Evolutionary conservation across 2,888 invertebrate species (phyloP).

Genomic region (Timandra comae): DNA sequence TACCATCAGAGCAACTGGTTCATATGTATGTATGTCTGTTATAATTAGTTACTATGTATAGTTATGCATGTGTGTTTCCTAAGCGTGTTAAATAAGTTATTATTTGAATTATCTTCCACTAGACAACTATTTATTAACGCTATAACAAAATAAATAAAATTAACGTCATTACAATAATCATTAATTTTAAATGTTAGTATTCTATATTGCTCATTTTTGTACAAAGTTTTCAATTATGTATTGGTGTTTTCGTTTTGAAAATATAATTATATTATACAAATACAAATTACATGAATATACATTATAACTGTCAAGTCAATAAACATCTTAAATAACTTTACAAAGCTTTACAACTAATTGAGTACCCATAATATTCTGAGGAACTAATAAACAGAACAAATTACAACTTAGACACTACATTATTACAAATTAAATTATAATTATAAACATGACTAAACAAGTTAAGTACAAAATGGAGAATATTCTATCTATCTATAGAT

Average conservation of each 20-base stretch:
- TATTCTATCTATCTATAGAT: constrained; percentile 35
- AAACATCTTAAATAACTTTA: constrained; percentile 47
- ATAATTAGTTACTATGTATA: neutral
- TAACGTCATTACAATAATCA: constrained; percentile 41
- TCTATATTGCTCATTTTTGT: constrained; percentile 76
- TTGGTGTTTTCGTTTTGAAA: constrained; percentile 72
- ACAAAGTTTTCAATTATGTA: constrained; percentile 71
- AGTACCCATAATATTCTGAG: constrained; percentile 52
- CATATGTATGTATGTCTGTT: constrained; percentile 25
- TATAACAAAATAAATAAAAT: constrained; percentile 66
- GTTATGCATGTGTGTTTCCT: constrained; percentile 30
- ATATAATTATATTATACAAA: constrained; percentile 61
- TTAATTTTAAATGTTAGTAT: constrained; percentile 52
- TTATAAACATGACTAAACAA: constrained; percentile 51
- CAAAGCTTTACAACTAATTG: constrained; percentile 45
- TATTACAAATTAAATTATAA: constrained; percentile 30
- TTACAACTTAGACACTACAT: constrained; percentile 40
- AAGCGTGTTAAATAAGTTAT: constrained; percentile 34
- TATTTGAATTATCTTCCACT: constrained; percentile 39
- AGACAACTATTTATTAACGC: constrained; percentile 56
- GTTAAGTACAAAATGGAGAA: constrained; percentile 69
- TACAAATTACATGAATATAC: constrained; percentile 46
- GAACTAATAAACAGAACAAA: constrained; percentile 54
- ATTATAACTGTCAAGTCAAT: constrained; percentile 35
- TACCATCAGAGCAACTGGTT: constrained; percentile 71